A percentile compares a stretch with the other conserved stretches of the same genome.
Conservation (phyloP, 2,888 invertebrate species). For the Minunthozetes semirufus region DNA sequence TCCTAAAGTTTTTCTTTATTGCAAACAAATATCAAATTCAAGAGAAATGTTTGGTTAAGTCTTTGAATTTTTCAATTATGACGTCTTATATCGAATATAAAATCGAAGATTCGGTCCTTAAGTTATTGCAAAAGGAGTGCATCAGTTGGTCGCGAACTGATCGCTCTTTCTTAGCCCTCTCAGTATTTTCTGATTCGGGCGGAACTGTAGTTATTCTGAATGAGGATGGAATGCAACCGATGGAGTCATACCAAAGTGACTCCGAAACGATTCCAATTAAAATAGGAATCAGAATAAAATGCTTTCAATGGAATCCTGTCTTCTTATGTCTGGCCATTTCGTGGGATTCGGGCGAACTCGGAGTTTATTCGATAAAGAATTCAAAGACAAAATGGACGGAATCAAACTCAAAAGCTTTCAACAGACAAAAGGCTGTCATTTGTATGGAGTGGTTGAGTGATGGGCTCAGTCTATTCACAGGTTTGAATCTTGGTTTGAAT, state of each 20-base stretch:
- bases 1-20: background rate
- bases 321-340: conserved; percentile 72
- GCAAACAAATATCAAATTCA: background rate
- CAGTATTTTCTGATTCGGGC: conserved; percentile 28
- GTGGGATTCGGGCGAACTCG: conserved; percentile 85
- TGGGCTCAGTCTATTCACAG: conserved; percentile 76
- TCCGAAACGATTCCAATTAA: conserved; percentile 61
- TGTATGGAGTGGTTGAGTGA: conserved; percentile 63
- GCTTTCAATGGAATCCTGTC: conserved; percentile 82
- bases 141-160: conserved; percentile 19
- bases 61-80: background rate
- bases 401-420: background rate
- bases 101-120: conserved; percentile 25
- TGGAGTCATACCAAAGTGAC: conserved; percentile 8
- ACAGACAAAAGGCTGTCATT: conserved; percentile 50
- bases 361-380: conserved; percentile 62
- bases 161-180: conserved; percentile 24
- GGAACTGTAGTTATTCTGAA: conserved; percentile 32
- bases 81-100: conserved; percentile 35
- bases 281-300: conserved; percentile 69
- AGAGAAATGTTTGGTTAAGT: background rate
- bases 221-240: conserved; percentile 24
- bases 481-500: conserved; percentile 45
- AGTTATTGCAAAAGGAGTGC: conserved; percentile 6
- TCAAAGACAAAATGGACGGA: conserved; percentile 51